Evolutionary conservation across 2,797 vertebrate genomes (phyloP).

Genomic region (Urocyon cinereoargenteus): DNA sequence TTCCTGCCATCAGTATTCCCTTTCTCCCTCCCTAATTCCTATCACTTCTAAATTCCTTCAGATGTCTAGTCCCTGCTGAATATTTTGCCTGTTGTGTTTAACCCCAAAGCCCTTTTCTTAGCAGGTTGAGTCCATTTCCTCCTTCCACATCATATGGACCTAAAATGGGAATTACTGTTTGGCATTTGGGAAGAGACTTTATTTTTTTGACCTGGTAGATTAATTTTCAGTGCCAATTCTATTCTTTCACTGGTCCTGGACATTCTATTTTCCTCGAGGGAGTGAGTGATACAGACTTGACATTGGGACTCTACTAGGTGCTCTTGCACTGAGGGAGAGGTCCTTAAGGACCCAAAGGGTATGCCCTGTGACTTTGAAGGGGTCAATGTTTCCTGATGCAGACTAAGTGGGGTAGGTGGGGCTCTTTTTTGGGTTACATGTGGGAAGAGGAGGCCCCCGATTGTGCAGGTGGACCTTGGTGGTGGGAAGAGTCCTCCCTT

Average conservation of each 20-base stretch:
- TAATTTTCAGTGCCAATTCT: slow-evolving; percentile 8
- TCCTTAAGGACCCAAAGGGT: background rate
- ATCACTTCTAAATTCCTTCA: slow-evolving; percentile 28
- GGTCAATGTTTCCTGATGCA: background rate
- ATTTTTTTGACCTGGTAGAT: slow-evolving; percentile 34
- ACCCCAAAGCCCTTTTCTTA: slow-evolving; percentile 54
- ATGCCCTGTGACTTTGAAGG: background rate
- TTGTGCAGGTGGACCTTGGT: background rate
- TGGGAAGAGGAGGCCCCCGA: background rate
- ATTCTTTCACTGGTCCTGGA: slow-evolving; percentile 17
- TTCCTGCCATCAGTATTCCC: background rate
- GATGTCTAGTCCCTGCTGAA: background rate
- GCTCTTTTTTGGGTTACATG: background rate
- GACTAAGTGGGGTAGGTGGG: background rate
- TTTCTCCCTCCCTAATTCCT: background rate
- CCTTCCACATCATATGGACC: background rate
- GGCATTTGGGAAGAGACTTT: slow-evolving; percentile 34
- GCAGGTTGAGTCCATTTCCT: slow-evolving; percentile 22
- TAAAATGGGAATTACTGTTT: slow-evolving; percentile 26
- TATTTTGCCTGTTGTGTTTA: slow-evolving; percentile 55
- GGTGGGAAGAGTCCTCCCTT: background rate
- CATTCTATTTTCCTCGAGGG: background rate
- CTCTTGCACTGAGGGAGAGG: background rate
- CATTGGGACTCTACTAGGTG: background rate
- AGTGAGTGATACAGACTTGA: background rate